Base-by-base conservation (phyloP, 2,797 vertebrate genomes). In the Adrianichthys oophorus region DNA sequence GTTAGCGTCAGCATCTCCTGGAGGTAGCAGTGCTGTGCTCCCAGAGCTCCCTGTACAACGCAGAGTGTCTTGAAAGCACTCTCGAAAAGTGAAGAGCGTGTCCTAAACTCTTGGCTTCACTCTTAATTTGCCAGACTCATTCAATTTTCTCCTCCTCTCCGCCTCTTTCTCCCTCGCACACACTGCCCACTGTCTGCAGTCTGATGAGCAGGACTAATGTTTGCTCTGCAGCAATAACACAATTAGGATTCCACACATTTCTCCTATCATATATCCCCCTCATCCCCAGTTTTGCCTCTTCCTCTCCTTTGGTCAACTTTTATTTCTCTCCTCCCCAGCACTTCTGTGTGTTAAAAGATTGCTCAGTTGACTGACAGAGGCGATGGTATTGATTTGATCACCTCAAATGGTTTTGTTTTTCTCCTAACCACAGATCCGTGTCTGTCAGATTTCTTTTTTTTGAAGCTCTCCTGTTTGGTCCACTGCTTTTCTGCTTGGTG, bases 211-310 rank as follows among this genome's bases (percentile, higher is more conserved):
- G 82, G 69, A 87, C 85, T 87, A 86, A 89, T 87, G 87, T 90
- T 90, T 87, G 83, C 77, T 85, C 83, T 84, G 80, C 74, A 82
- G 84, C 82, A 89, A 87, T 87, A 90, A 90, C 87, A 87, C 83
- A 86, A 88, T 90, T 90, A 87, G 83, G 78, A 86, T 89, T 91
- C 82, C 78, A 81, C 82, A 68, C 80, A 83, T 89, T 78, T 84
- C 74, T 87, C 40, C 77, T 59, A 64, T 64, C 14, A 53, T 70
- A 62, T 70, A 74, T 12, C 29, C 29, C 62, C 65, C 56, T 67
- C 59, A 54, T 66, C 54, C 57, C 57, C 44, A 1, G 19, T 45
- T 15, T 48, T 18, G 0, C 37, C 5, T 19, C 16, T 61, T 42
- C 56, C n/a, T 26, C 49, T 23, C 21, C 44, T 41, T 8, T 7